These are phyloP conservation scores for Lagenorhynchus albirostris DNA, from an alignment of 2,113 vertebrate genomes.

Conservation along the genomic window DNA sequence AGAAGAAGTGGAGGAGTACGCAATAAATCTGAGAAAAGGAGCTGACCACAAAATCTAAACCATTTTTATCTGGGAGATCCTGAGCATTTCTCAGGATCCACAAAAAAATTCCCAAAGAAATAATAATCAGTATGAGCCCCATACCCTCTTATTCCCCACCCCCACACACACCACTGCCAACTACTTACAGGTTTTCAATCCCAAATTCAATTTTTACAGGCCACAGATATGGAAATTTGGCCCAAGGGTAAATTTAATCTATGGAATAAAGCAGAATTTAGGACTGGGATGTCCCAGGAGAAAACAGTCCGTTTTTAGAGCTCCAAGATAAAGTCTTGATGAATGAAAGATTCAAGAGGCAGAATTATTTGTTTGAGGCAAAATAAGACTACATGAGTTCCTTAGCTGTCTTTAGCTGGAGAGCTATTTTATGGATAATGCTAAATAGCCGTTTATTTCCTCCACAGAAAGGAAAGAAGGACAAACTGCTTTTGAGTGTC, in stretches of 20 bases:
- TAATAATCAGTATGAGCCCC: background rate
- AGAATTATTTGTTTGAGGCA: background rate
- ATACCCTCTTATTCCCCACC: background rate
- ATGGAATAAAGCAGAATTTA: background rate
- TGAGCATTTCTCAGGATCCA: background rate
- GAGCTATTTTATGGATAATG: background rate
- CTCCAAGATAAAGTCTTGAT: background rate
- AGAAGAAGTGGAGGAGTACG: background rate
- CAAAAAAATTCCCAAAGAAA: background rate
- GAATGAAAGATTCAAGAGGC: background rate
- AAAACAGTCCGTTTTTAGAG: background rate
- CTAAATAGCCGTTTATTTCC: background rate
- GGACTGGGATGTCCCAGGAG: background rate
- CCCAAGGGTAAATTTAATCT: background rate
- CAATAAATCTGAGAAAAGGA: background rate
- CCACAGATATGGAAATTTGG: background rate
- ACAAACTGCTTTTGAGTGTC: background rate
- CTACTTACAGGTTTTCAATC: background rate
- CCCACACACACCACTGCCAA: background rate
- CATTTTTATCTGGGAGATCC: background rate
- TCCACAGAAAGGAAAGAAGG: background rate
- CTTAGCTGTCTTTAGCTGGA: background rate
- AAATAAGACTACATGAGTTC: background rate
- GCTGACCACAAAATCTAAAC: background rate
- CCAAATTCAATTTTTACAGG: background rate